Percentiles rank a stretch among this genome's conserved stretches.
phyloP scores from a whole-genome alignment of 2,113 vertebrate genomes.

The Arizona elegans region DNA sequence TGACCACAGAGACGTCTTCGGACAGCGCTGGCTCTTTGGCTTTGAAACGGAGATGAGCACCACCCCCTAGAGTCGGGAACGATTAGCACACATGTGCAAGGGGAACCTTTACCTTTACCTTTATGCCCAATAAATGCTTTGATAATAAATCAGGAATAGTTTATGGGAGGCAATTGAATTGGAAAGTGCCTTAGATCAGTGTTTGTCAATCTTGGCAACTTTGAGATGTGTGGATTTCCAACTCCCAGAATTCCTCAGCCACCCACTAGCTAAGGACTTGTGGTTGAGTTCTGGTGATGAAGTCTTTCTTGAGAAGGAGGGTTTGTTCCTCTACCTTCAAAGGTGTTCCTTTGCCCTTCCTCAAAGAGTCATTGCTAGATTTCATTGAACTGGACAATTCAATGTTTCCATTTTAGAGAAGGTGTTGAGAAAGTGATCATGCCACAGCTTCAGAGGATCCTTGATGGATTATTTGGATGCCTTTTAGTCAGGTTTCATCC shows the following conservation, averaged over 20 bases:
- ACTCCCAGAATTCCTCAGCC: not conserved
- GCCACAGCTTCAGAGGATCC: not conserved
- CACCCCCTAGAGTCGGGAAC: too few species aligned
- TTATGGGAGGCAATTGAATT: not conserved
- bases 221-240: not conserved
- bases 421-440: not conserved
- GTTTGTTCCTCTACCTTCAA: not conserved
- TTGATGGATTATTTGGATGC: not conserved
- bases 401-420: not conserved
- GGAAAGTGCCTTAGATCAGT: not conserved
- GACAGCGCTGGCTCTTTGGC: too few species aligned
- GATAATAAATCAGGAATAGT: not conserved
- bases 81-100: too few species aligned
- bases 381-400: not conserved
- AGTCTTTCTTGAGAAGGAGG: not conserved
- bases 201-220: not conserved
- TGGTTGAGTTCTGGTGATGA: not conserved
- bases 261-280: not conserved
- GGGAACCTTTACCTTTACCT: too few species aligned
- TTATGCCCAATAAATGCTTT: not conserved
- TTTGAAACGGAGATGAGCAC: too few species aligned
- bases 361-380: not conserved
- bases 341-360: not conserved
- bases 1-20: too few species aligned
- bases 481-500: not conserved